These are phyloP conservation scores for Pedetes capensis DNA, from an alignment of 2,113 vertebrate species.

Conservation along the genomic window DNA sequence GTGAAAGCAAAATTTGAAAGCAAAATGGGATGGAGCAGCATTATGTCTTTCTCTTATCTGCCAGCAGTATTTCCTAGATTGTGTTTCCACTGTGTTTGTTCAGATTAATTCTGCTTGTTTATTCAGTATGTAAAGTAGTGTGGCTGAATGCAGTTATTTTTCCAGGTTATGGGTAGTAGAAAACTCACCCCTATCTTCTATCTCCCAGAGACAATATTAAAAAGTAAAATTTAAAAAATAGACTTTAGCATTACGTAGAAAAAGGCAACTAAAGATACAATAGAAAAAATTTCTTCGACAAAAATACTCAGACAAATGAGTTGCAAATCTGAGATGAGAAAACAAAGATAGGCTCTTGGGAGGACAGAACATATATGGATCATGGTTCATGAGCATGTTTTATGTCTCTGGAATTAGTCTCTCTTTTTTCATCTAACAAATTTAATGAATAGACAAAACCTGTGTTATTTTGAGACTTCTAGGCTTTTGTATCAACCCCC, in stretches of 20 bases:
- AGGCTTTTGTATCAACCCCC: background rate
- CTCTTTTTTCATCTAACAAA: background rate
- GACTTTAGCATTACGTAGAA: background rate
- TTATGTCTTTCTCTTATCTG: background rate
- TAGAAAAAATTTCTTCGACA: background rate
- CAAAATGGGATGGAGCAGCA: background rate
- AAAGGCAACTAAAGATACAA: background rate
- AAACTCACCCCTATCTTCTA: background rate
- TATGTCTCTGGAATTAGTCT: background rate
- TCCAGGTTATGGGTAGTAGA: slow-evolving; percentile 28
- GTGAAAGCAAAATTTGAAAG: slow-evolving; percentile 15
- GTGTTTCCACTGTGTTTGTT: background rate
- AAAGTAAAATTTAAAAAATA: background rate
- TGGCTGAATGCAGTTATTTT: background rate
- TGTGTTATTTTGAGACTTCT: background rate
- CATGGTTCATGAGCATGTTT: background rate
- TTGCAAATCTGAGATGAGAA: background rate
- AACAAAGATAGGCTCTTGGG: background rate
- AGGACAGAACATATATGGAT: background rate
- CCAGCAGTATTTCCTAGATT: background rate
- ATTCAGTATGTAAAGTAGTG: background rate
- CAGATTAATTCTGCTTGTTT: background rate
- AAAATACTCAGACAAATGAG: background rate
- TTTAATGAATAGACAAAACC: background rate
- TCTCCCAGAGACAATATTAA: slow-evolving; percentile 24